Base-by-base conservation (phyloP, 2,888 invertebrate genomes). In the Dryobota labecula region DNA sequence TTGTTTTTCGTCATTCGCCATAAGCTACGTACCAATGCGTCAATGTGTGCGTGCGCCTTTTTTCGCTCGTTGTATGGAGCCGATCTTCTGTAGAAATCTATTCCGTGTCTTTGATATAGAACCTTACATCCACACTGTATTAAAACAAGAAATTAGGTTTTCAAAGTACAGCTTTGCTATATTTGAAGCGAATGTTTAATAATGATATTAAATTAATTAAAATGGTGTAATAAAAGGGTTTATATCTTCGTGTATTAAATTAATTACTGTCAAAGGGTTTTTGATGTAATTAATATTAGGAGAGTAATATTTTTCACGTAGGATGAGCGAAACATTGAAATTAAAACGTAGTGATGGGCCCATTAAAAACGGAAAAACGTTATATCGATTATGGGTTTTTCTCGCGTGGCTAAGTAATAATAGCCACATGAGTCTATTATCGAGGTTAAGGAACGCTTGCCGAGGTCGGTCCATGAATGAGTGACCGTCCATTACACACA, bases 201-300 rank as follows among this genome's bases (percentile, higher is more conserved):
- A 54, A 54, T 24, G 45, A 67, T 53, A 11, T 80, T 80, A 75
- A 78, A 11, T 80, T 80, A 75, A 78, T 80, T 78, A 80, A 69
- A 80, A 51, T 45, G 18, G 20, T 56, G 20, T 45, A 53, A n/a
- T 70, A 54, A 54, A 64, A 60, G 49, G 76, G 53, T 49, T 70
- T 47, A 30, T 76, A 33, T 61, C 0, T 24, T 45, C 49, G n/a
- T 53, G 30, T 27, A 36, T 63, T 27, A 54, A 78, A 78, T 78
- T 36, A 60, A 76, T 38, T 4, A 36, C 51, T 71, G 53, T 72
- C 69, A 64, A 76, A 72, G 63, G 49, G 49, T 54, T 64, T 70
- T 49, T 60, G 41, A 54, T 60, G 60, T 74, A 56, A 74, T 77
- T 61, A 56, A 70, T 77, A 61, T 49, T 43, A 30, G 7, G 20